Evolutionary conservation across 1,140 invertebrate species (phyloP), one percentile per base, ranked within the genome.

Genomic region (Lasioglossum baleicum): DNA sequence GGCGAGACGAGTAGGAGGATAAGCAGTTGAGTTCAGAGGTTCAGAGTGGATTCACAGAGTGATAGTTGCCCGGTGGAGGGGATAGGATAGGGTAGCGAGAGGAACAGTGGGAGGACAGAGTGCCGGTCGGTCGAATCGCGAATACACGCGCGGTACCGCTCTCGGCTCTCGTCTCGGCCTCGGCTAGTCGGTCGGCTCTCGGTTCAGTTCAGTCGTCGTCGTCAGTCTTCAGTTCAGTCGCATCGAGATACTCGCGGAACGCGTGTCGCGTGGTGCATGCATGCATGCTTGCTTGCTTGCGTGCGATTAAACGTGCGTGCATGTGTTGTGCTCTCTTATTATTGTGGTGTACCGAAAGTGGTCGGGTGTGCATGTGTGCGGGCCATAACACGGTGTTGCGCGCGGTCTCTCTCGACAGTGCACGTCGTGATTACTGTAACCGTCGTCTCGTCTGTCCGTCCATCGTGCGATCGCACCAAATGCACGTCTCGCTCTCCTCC

Each of bases 191-290:
- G 26, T 26, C 26, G 26, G 48, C 51, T 63, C 70, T 48, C 22
- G 22, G 20, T 51, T 35, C 51, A 7, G 53, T 26, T 26, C 26
- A 26, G 26, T 26, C 26, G 26, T 26, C n/a, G n/a, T n/a, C n/a
- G n/a, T 26, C 26, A 26, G 26, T 26, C 26, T 58, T 63, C 64
- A n/a, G 65, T 75, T 88, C 83, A 90, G 89, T 90, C 82, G 87
- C 84, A 85, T 87, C 86, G 82, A 84, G 80, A 69, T 80, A 81
- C 60, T 73, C 86, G 85, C 79, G 81, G 77, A 67, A 79, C 73
- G 76, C 81, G 85, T 51, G 70, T 75, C 67, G 82, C 60, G 83
- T 81, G 51, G 76, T 83, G 75, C 65, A 68, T 70, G 72, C 85
- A 75, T 83, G 84, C 80, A 82, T 84, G 75, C 80, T 79, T 82